These are phyloP conservation scores for Marcusenius ussheri DNA, from an alignment of 2,113 vertebrate species.

Conservation along the genomic window DNA sequence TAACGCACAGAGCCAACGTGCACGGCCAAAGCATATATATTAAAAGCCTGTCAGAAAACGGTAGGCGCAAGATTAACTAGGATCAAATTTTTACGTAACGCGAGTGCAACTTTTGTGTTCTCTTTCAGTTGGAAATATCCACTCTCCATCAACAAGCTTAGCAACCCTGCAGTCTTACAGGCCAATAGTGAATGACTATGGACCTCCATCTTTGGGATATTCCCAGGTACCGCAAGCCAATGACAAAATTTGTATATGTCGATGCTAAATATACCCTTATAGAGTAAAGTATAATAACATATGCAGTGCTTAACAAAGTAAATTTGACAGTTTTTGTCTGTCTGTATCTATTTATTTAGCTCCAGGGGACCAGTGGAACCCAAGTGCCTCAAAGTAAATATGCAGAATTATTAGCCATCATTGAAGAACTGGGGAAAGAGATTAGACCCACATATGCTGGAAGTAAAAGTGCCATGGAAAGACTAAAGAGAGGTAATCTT, in stretches of 20 bases:
- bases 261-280: neutral
- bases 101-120: neutral
- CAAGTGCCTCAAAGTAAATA: conserved; percentile 98
- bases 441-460: conserved; percentile 94
- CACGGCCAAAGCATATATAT: neutral
- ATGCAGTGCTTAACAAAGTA: neutral
- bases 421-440: conserved; percentile 95
- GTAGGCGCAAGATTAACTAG: neutral
- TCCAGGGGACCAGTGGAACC: conserved; percentile 76
- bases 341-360: conserved; percentile 1
- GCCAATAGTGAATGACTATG: conserved; percentile 89
- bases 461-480: conserved; percentile 97
- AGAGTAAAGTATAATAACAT: neutral
- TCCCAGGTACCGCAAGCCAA: conserved; percentile 65
- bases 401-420: conserved; percentile 92
- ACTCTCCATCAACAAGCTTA: conserved; percentile 83
- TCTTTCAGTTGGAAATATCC: conserved; percentile 71
- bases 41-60: neutral
- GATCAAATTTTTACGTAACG: neutral
- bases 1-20: neutral
- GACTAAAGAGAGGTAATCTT: conserved; percentile 85
- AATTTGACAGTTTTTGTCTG: neutral
- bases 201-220: conserved; percentile 90
- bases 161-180: conserved; percentile 80
- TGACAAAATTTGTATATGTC: neutral